A percentile compares a stretch with the other conserved stretches of the same genome.
Evolutionary conservation across 2,797 vertebrate species (phyloP).

Genomic region (Rhinichthys osculus): DNA sequence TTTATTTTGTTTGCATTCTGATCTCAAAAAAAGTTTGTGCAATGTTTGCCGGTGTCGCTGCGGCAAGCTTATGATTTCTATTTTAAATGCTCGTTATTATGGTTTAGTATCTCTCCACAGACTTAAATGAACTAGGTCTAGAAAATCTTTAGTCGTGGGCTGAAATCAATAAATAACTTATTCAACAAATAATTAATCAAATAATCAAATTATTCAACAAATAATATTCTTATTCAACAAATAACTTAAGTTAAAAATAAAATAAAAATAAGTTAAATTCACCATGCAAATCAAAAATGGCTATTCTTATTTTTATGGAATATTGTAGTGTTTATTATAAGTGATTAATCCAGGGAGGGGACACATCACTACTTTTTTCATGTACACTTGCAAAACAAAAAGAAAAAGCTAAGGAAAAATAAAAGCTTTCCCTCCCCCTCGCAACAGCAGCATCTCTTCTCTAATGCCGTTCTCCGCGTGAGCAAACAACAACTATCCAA

Average conservation of each 20-base stretch:
- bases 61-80: too few species aligned
- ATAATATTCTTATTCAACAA: background rate
- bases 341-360: background rate
- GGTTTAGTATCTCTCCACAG: background rate
- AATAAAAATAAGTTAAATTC: background rate
- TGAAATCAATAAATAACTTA: background rate
- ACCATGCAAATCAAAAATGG: background rate
- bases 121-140: background rate
- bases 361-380: background rate
- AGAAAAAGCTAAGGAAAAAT: background rate
- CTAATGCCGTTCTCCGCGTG: background rate
- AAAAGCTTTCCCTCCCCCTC: background rate
- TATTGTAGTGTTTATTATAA: background rate
- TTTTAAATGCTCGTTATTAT: background rate
- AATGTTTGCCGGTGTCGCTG: background rate
- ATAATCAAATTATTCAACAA: background rate
- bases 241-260: background rate
- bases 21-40: background rate
- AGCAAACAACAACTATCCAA: background rate
- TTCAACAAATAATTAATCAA: background rate
- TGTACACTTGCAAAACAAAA: background rate
- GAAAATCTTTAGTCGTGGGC: background rate
- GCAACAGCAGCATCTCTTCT: background rate
- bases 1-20: background rate
- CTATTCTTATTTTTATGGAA: background rate